phyloP scores from a whole-genome alignment of 2,113 vertebrate genomes.

The Grammomys surdaster region DNA sequence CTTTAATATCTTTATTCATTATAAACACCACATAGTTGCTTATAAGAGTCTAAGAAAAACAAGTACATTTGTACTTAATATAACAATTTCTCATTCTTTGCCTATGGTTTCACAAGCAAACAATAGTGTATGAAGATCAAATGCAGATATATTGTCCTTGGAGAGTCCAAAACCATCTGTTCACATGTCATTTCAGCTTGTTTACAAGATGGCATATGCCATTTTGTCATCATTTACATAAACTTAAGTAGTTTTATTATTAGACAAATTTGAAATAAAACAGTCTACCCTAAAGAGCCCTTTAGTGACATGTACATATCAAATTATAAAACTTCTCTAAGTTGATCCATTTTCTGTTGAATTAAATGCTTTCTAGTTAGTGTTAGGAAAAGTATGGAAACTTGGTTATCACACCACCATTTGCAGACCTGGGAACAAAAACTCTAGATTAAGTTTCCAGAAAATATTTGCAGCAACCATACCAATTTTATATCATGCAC shows the following conservation, averaged over 20 bases:
- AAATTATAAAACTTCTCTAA: not conserved
- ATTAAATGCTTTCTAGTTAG: not conserved
- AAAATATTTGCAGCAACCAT: not conserved
- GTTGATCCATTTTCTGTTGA: not conserved
- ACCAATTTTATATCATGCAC: not conserved
- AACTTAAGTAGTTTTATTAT: not conserved
- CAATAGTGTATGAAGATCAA: not conserved
- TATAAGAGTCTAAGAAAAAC: not conserved
- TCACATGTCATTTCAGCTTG: constrained; percentile 16
- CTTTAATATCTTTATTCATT: not conserved
- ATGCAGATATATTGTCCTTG: not conserved
- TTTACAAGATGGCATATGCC: not conserved
- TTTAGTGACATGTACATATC: not conserved
- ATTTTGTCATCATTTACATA: not conserved
- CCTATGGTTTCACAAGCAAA: not conserved
- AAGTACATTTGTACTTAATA: not conserved
- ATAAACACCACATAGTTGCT: not conserved
- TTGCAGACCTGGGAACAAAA: not conserved
- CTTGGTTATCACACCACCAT: not conserved
- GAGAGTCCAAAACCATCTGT: not conserved
- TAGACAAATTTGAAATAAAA: constrained; percentile 37
- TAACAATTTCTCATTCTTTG: not conserved
- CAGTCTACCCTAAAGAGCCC: not conserved
- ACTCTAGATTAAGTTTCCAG: not conserved
- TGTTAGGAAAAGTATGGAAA: not conserved